A percentile compares a stretch with the other conserved stretches of the same genome.
phyloP scores from a whole-genome alignment of 2,888 invertebrate genomes.

The Zootermopsis nevadensis region DNA sequence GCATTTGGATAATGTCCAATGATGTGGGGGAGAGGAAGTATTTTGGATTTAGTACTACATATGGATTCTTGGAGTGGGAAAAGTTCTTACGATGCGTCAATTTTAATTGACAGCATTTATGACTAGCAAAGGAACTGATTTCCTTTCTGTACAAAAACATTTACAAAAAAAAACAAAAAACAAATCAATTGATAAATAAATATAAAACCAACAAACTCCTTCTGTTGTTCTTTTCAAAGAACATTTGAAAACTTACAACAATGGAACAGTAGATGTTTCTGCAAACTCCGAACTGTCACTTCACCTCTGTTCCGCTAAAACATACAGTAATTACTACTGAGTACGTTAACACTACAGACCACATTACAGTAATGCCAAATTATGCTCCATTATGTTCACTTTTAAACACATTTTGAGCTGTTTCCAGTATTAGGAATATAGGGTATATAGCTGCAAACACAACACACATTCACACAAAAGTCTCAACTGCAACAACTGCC shows the following conservation, averaged over 20 bases:
- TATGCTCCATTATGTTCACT: slow-evolving; percentile 7
- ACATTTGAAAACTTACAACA: slow-evolving; percentile 29
- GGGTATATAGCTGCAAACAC: slow-evolving; percentile 35
- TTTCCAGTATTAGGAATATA: slow-evolving; percentile 32
- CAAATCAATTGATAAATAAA: slow-evolving; percentile 45
- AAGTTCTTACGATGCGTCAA: neutral
- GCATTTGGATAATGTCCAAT: neutral
- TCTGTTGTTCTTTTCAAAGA: slow-evolving; percentile 28
- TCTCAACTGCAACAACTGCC: slow-evolving; percentile 29
- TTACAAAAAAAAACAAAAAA: slow-evolving; percentile 49
- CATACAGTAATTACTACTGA: slow-evolving; percentile 24
- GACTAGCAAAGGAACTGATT: slow-evolving; percentile 42
- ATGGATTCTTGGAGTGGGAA: neutral
- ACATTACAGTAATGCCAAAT: slow-evolving; percentile 20
- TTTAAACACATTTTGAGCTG: slow-evolving; percentile 22
- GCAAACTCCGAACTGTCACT: neutral
- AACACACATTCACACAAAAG: slow-evolving; percentile 37
- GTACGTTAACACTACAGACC: slow-evolving; percentile 19
- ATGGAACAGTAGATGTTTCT: slow-evolving; percentile 15
- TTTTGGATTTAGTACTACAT: slow-evolving; percentile 6
- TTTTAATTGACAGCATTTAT: slow-evolving; percentile 18
- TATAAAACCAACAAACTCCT: slow-evolving; percentile 30
- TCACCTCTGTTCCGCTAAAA: slow-evolving; percentile 24
- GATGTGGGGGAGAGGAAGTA: slow-evolving; percentile 13
- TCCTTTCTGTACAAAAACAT: slow-evolving; percentile 50